Evolutionary conservation across 1,140 invertebrate species (phyloP), one percentile per base, ranked within the genome.

Genomic region (Aricia agestis): DNA sequence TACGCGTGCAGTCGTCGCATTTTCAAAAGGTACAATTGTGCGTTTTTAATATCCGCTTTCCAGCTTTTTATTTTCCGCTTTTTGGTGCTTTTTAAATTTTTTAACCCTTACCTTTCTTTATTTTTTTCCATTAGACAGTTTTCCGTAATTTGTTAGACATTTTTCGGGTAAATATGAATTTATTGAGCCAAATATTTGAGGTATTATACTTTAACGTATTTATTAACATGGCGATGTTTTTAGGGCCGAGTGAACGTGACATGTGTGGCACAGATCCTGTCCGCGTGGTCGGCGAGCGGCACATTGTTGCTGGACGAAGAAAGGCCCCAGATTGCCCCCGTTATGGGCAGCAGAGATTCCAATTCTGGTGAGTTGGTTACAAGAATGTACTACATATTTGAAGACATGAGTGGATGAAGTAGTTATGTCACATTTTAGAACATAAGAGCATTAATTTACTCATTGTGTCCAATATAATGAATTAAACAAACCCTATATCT

Each of bases 261-360:
- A 69, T 95, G 95, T 78, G 92, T 93, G 68, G 94, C 94, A 36
- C 93, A 92, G 59, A 92, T 95, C 82, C 93, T 94, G 86, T 90
- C 93, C 70, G 91, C 94, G 67, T 95, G 94, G 88, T 89, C 89
- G 31, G 89, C 90, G 67, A 86, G 91, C 73, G 90, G 90, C 13
- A 92, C 92, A 19, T 79, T 93, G 6, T 77, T 93, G n/a, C 79
- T 95, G 58, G 93, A 94, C 73, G 94, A 95, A 81, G 94, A 95
- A 84, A 91, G 93, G 76, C 94, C 94, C 32, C 92, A 94, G 80
- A 92, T 95, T 42, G 94, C 94, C 36, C 94, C 94, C 3, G 94
- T 95, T 41, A 90, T 95, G 82, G 94, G 94, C 70, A 95, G 94
- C 52, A 93, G 94, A 57, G 94, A 95, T 70, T 89, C 90, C 11